Evolutionary conservation across 2,888 invertebrate genomes (phyloP), one percentile per base, ranked within the genome.

Genomic region (Drosophila ustulata): DNA sequence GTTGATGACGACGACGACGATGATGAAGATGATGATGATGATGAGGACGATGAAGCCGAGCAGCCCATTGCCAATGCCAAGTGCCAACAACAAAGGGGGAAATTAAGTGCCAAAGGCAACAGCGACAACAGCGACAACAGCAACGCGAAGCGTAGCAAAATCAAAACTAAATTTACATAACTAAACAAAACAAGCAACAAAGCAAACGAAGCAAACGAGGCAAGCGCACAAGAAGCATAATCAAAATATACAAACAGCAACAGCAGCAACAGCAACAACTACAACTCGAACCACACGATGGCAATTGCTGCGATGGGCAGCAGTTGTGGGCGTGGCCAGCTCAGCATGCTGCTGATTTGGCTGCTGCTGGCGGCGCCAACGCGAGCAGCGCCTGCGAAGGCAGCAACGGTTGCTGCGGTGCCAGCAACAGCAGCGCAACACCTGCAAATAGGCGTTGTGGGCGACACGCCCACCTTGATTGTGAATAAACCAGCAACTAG

Each of bases 111-210:
- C 58, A 75, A 57, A 58, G 56, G 50, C 66, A 71, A 56, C 73
- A 59, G 66, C 39, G 64, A 32, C 52, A 46, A 59, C 82, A 18
- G 18, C 18, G 1, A 1, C 18, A 18, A 18, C 83, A 18, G 71
- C 66, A 62, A 58, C 57, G 30, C 52, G 18, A 18, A 18, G 18
- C 18, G 18, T 18, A 66, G 53, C 61, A 71, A 74, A 76, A 75
- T 76, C 76, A 76, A 79, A 76, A 74, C 74, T 69, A 77, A 82
- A 82, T 75, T 79, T 75, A 66, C 66, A 79, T 67, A 79, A 70
- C 65, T 69, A 77, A 81, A 67, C 56, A 43, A 41, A 18, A 63
- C 30, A 30, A 41, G 41, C 41, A 28, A 18, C 8, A 62, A 46
- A 37, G 47, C 41, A 52, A 45, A 18, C n/a, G 6, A 8, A 11